Evolutionary conservation across 2,888 invertebrate species (phyloP).

Genomic region (Drosophila paranaensis): DNA sequence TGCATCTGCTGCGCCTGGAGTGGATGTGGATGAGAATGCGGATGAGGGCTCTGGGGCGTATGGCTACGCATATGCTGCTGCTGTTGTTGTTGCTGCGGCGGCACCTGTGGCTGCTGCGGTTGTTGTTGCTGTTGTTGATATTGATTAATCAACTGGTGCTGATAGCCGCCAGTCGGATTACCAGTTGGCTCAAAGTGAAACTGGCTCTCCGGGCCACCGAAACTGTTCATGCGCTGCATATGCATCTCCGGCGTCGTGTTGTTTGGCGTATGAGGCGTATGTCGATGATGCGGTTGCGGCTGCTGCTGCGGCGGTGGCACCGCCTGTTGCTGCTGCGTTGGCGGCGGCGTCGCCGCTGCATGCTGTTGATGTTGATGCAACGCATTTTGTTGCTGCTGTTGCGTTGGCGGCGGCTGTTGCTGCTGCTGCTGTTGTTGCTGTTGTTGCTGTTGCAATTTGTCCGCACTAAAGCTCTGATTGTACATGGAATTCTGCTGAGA

Average conservation of each 20-base stretch:
- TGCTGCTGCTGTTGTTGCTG: slow-evolving; percentile 59
- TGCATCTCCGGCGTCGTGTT: slow-evolving; percentile 74
- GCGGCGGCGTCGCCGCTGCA: slow-evolving; percentile 63
- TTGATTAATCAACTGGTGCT: slow-evolving; percentile 82
- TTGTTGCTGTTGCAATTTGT: slow-evolving; percentile 78
- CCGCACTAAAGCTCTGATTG: slow-evolving; percentile 83
- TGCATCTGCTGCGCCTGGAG: slow-evolving; percentile 73
- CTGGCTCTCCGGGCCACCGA: slow-evolving; percentile 77
- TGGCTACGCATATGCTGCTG: slow-evolving; percentile 75
- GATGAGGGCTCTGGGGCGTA: slow-evolving; percentile 74
- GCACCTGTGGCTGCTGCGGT: slow-evolving; percentile 63
- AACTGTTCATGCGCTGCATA: slow-evolving; percentile 82
- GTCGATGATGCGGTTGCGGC: slow-evolving; percentile 72
- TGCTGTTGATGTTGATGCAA: slow-evolving; percentile 70
- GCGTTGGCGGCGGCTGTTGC: slow-evolving; percentile 67
- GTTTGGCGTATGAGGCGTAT: slow-evolving; percentile 80
- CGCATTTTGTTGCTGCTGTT: slow-evolving; percentile 61
- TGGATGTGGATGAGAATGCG: slow-evolving; percentile 58
- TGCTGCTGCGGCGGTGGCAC: slow-evolving; percentile 50
- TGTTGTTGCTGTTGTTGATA: slow-evolving; percentile 81
- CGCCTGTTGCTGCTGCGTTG: slow-evolving; percentile 59
- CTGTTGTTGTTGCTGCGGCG: slow-evolving; percentile 70
- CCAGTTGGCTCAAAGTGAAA: slow-evolving; percentile 81
- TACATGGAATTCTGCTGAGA: slow-evolving; percentile 84
- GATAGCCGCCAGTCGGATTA: slow-evolving; percentile 68